These are phyloP conservation scores for Drosophila serrata DNA, from an alignment of 1,140 invertebrate species.

Conservation along the genomic window DNA sequence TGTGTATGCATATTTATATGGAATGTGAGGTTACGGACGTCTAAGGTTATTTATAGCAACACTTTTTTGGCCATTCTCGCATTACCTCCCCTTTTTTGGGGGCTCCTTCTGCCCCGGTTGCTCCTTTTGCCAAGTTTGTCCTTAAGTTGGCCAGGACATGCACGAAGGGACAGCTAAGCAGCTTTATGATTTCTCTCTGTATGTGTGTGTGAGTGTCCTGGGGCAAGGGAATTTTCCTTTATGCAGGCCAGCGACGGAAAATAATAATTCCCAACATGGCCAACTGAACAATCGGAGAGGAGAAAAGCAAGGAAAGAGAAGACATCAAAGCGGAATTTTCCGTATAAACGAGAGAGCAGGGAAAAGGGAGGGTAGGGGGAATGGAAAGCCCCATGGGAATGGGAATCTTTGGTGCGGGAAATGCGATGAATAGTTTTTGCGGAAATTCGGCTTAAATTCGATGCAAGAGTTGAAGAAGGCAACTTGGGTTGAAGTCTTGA, in stretches of 20 bases:
- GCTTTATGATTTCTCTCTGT: slow-evolving; percentile 62
- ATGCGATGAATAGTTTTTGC: slow-evolving; percentile 47
- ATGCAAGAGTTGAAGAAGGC: slow-evolving; percentile 30
- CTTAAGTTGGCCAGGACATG: slow-evolving; percentile 58
- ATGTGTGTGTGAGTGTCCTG: slow-evolving; percentile 17
- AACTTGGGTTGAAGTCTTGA: neutral
- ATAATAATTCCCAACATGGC: slow-evolving; percentile 52
- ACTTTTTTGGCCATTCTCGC: slow-evolving; percentile 67
- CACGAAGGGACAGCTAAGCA: slow-evolving; percentile 60
- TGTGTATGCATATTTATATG: slow-evolving; percentile 42
- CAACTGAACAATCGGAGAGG: slow-evolving; percentile 37
- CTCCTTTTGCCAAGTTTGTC: slow-evolving; percentile 61
- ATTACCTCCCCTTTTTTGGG: slow-evolving; percentile 42
- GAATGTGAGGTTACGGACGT: slow-evolving; percentile 24
- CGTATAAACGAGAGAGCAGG: slow-evolving; percentile 19
- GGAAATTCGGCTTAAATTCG: slow-evolving; percentile 43
- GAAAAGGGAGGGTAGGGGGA: no score
- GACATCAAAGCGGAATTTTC: slow-evolving; percentile 49
- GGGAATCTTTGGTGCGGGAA: slow-evolving; percentile 20
- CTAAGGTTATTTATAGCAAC: slow-evolving; percentile 78
- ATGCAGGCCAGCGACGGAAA: slow-evolving; percentile 36
- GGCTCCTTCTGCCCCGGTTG: slow-evolving; percentile 39
- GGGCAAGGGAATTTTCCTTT: slow-evolving; percentile 59
- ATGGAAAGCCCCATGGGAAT: slow-evolving; percentile 14
- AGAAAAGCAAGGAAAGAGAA: neutral